Conservation (phyloP, 2,797 vertebrate species). For the Neosilurus hyrtlii region DNA sequence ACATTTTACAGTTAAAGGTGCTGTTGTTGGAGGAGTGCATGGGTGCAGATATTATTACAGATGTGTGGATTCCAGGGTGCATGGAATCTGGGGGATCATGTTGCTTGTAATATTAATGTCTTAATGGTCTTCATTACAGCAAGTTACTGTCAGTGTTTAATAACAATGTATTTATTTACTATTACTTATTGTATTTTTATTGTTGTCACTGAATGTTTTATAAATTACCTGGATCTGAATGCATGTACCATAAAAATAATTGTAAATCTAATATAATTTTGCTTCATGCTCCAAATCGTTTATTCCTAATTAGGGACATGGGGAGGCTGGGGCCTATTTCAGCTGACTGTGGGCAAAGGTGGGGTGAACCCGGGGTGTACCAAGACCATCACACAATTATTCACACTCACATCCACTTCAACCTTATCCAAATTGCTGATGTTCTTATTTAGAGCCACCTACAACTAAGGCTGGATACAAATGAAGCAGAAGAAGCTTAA, state of each 20-base stretch:
- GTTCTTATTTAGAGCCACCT: neutral
- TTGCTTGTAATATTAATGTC: neutral
- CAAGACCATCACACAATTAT: no score
- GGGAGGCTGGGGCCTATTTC: no score
- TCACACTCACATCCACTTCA: no score
- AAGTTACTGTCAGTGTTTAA: neutral
- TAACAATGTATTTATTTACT: neutral
- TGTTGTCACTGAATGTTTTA: neutral
- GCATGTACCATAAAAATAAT: neutral
- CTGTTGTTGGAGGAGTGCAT: neutral
- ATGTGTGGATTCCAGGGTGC: neutral
- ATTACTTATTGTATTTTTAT: neutral
- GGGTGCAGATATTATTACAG: neutral
- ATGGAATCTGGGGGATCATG: neutral
- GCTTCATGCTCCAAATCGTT: no score
- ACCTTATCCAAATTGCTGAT: neutral
- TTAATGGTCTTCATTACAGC: neutral
- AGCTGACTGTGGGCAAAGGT: no score
- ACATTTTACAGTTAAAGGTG: neutral
- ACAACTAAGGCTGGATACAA: neutral
- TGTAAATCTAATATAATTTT: neutral
- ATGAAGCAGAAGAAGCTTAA: neutral
- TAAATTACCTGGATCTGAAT: neutral
- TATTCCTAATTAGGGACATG: no score
- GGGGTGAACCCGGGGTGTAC: no score